A percentile compares a stretch with the other conserved stretches of the same genome.
phyloP scores from a whole-genome alignment of 1,140 invertebrate species.

The Caenorhabditis tropicalis region DNA sequence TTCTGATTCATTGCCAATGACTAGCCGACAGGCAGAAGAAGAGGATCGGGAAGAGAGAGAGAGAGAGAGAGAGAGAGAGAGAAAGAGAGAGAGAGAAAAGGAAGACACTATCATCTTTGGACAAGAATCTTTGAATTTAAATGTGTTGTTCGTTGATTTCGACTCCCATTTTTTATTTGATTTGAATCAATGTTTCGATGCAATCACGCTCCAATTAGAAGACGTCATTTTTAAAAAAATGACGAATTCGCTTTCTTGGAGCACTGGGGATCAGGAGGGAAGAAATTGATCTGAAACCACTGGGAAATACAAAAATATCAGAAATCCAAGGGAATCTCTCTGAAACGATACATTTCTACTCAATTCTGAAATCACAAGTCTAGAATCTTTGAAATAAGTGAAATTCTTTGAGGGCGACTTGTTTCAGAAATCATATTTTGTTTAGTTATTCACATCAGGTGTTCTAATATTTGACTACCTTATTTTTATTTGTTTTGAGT shows the following conservation, averaged over 20 bases:
- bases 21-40: too few species aligned
- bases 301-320: too few species aligned
- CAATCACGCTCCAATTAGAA: not conserved
- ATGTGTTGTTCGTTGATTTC: not conserved
- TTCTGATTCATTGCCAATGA: not conserved
- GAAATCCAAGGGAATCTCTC: too few species aligned
- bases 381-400: too few species aligned
- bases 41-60: too few species aligned
- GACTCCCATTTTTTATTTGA: not conserved
- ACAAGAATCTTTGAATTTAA: conserved; percentile 19
- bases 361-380: too few species aligned
- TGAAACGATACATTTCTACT: too few species aligned
- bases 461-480: not conserved
- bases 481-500: not conserved
- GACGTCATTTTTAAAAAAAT: too few species aligned
- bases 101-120: not conserved
- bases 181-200: not conserved
- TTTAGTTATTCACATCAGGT: not conserved
- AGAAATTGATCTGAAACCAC: too few species aligned
- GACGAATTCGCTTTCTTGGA: too few species aligned
- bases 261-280: too few species aligned
- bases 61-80: not conserved
- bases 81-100: not conserved
- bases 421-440: not conserved
- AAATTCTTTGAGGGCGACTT: not conserved